Base-by-base conservation (phyloP, 1,140 invertebrate species). In the Aphis craccivora region DNA sequence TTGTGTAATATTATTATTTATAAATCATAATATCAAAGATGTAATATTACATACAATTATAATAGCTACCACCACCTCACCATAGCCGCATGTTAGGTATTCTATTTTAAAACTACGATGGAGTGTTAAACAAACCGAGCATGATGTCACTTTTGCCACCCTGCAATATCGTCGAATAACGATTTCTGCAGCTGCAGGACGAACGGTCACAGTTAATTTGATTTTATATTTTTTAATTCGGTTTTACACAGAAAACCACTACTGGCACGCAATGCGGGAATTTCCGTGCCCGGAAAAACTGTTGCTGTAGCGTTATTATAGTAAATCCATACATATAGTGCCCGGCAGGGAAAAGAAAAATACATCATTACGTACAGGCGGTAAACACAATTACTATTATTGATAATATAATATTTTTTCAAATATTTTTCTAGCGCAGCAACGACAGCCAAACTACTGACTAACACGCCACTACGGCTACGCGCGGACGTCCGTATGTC, bases 341-440 rank as follows among this genome's bases (percentile, higher is more conserved):
- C 30, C 60, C 60, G n/a, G 11, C 30, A 18, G 60, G 60, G 60
- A 35, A 76, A 11, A 60, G 30, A 60, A 60, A 30, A 60, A 76
- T 18, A 55, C 30, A 67, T n/a, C 60, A 76, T 76, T 76, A 35
- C 60, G 18, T 18, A n/a, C 60, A n/a, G 60, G n/a, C n/a, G n/a
- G 60, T 76, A 18, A 76, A 76, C 60, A 18, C 60, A 76, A 76
- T 76, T 60, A 60, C 25, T 60, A 67, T 76, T 76, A 76, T 76
- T n/a, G 60, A 76, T 76, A 76, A n/a, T 76, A 35, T n/a, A n/a
- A 76, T n/a, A n/a, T n/a, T n/a, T 76, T 67, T n/a, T 76, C 60
- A 9, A 30, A 60, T 6, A n/a, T n/a, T 76, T n/a, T 76, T 76
- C 60, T 76, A 76, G 60, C 5, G 14, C 60, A 76, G 3, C 60